Base-by-base conservation (phyloP, 2,113 vertebrate species). In the Ictalurus punctatus region DNA sequence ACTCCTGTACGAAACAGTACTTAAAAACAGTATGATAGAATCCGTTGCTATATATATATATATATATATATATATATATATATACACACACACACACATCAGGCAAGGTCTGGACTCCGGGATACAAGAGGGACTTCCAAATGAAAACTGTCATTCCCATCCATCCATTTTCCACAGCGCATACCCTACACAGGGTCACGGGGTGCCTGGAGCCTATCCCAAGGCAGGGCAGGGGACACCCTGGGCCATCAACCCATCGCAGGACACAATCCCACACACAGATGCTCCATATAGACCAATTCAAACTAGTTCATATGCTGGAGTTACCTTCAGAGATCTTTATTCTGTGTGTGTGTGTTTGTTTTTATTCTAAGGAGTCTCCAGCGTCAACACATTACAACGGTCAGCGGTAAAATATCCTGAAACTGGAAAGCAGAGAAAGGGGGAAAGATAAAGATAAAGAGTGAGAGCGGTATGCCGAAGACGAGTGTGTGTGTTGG, bases 401-500 rank as follows among this genome's bases (percentile, higher is more conserved):
- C 13, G 19, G 16, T 19, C 30, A 9, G 17, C 8, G 7, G 34
- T 74, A 30, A 30, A 16, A n/a, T 6, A 23, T 44, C 23, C 2
- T 3, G 6, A 40, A 30, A 71, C n/a, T 73, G 21, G 4, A 40
- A 61, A 16, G 61, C 10, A 6, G 19, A 54, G 30, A 30, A n/a
- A 8, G 17, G 19, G 8, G 34, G 34, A 13, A 58, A 73, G 84
- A 86, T 19, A 37, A 37, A 65, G 37, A 63, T 5, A 52, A 1
- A 63, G 59, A 65, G 16, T 10, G 27, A 21, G 76, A 80, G 74
- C 23, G 27, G 9, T 48, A n/a, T 86, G 3, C 69, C 74, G 54
- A 30, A 76, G 74, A 61, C 56, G 67, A 59, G 85, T 61, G 80
- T 27, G 69, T 78, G 84, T 23, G 17, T 44, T 78, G 34, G 69